Evolutionary conservation across 1,140 invertebrate genomes (phyloP).

Genomic region (Zaprionus africanus): DNA sequence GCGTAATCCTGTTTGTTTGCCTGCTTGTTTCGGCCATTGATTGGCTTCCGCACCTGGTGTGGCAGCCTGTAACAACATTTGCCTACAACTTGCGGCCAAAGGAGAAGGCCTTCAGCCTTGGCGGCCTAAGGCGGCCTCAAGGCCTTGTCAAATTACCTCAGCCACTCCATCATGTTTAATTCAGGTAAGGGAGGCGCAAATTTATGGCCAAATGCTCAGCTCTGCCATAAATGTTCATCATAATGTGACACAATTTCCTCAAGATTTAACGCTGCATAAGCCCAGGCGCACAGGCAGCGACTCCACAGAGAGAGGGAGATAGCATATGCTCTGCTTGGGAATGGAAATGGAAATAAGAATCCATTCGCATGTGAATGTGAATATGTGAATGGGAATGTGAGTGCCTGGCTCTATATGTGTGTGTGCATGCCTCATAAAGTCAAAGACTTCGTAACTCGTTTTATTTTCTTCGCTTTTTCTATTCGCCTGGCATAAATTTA

Average conservation of each 20-base stretch:
- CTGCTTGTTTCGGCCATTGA: slow-evolving; percentile 50
- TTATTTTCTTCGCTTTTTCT: not conserved
- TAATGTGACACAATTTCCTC: slow-evolving; percentile 82
- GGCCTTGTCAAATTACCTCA: slow-evolving; percentile 77
- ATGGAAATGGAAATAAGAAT: slow-evolving; percentile 20
- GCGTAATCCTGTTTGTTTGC: slow-evolving; percentile 19
- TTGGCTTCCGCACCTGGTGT: slow-evolving; percentile 56
- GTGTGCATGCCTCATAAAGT: slow-evolving; percentile 70
- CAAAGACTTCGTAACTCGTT: slow-evolving; percentile 67
- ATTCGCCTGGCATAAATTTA: slow-evolving; percentile 59
- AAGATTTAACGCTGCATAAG: slow-evolving; percentile 81
- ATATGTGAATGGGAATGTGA: not conserved
- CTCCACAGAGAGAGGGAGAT: not conserved
- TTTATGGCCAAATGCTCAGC: slow-evolving; percentile 74
- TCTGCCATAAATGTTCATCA: slow-evolving; percentile 81
- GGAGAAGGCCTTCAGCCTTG: not conserved
- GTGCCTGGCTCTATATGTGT: slow-evolving; percentile 25
- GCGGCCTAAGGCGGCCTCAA: slow-evolving; percentile 18
- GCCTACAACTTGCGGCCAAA: slow-evolving; percentile 28
- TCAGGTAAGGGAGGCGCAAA: slow-evolving; percentile 49
- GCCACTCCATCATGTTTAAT: slow-evolving; percentile 75
- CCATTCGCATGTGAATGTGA: slow-evolving; percentile 28
- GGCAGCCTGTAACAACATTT: slow-evolving; percentile 30
- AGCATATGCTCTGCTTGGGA: slow-evolving; percentile 23
- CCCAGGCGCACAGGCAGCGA: slow-evolving; percentile 29